Evolutionary conservation across 92 coral and sea anemone species (phyloP), one percentile per base, ranked within the genome.

Genomic region (Heliopora coerulea): DNA sequence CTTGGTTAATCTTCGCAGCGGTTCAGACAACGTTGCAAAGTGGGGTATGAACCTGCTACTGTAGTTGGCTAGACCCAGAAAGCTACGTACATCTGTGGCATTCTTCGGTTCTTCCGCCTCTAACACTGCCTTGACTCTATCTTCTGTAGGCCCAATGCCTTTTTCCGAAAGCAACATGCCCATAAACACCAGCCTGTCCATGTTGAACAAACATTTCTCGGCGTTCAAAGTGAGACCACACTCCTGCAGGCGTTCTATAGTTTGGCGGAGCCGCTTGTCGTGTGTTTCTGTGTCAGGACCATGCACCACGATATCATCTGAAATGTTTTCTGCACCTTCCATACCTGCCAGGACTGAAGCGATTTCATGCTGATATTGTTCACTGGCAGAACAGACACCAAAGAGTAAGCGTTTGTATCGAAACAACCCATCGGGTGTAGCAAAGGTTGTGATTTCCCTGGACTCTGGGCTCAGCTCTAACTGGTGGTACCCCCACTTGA

Each of bases 251-350:
- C 85, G 78, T 21, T 79, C 48, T 20, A 86, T 42, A 25, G 58
- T 58, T 46, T 75, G 59, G 26, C 54, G 59, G 20, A 86, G 80
- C 29, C 82, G 80, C 83, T 59, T 49, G 70, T 79, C 79, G 68
- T 86, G 85, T 31, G 78, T 68, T 24, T 59, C 46, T 44, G 60
- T 65, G 83, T 83, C 77, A 7, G 73, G 79, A n/a, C 61, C 85
- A 24, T 86, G 87, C 42, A 83, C 85, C 20, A 73, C 67, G 24
- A 86, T 86, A 64, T 86, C 87, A 67, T 86, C 91, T 1, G 91
- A 86, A 37, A 74, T 79, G 78, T 83, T 86, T 7, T 79, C 66
- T 9, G 59, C 82, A 27, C 87, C 72, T 21, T 82, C 79, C 5
- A 82, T 56, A 18, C 87, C 84, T 28, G 79, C 84, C n/a, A 82